Percentiles rank a stretch among this genome's conserved stretches.
Conservation (phyloP, 1,140 invertebrate species). For the Marisa cornuarietis region DNA sequence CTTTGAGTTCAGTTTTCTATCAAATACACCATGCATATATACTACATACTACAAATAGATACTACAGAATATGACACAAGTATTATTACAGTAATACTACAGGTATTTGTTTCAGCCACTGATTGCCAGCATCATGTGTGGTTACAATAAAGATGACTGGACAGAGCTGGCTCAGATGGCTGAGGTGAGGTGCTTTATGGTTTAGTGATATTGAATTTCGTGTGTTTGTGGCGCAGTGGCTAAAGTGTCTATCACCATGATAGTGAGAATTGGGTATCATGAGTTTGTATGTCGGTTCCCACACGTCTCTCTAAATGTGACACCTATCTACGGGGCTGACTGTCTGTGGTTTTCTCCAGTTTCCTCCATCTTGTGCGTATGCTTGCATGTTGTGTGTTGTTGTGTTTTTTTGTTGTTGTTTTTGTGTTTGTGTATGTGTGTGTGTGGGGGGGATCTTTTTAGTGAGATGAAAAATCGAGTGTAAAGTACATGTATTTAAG, state of each 20-base stretch:
- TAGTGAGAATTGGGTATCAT: not conserved
- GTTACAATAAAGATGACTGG: constrained; percentile 90
- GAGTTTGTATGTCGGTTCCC: not conserved
- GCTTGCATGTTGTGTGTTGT: too few relatives aligned
- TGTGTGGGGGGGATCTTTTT: too few relatives aligned
- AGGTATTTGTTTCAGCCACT: constrained; percentile 74
- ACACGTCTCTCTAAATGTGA: not conserved
- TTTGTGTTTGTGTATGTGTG: too few relatives aligned
- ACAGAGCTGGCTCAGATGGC: constrained; percentile 80
- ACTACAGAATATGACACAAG: too few relatives aligned
- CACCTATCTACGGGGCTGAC: too few relatives aligned
- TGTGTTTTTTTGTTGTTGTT: too few relatives aligned
- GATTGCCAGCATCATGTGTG: constrained; percentile 97
- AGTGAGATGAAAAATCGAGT: too few relatives aligned
- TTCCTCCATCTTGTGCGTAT: too few relatives aligned
- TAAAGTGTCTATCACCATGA: not conserved
- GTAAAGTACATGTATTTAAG: too few relatives aligned
- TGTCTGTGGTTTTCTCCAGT: too few relatives aligned
- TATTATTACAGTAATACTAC: too few relatives aligned
- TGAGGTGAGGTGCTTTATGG: constrained; percentile 68
- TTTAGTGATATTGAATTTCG: not conserved
- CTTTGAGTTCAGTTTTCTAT: not conserved
- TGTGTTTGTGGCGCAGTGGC: not conserved
- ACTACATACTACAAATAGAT: not conserved
- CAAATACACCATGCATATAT: not conserved